Evolutionary conservation across 2,797 vertebrate species (phyloP), one percentile per base, ranked within the genome.

Genomic region (Hydrocynus forskahlii): DNA sequence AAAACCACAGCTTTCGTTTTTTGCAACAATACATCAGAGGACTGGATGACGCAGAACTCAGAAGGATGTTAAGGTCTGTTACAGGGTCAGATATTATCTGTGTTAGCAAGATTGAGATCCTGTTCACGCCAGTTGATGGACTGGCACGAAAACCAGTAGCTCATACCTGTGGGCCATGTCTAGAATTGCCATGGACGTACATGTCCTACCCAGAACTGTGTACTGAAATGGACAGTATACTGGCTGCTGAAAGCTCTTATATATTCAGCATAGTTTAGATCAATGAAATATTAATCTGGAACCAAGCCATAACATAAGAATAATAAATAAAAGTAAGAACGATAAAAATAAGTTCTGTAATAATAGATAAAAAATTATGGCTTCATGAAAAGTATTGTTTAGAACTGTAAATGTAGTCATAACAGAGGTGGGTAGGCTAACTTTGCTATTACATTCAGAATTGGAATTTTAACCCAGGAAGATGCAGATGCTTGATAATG

Each of bases 111-210:
- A 12, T 85, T 75, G 75, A 84, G 62, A 29, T 87, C 54, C 1
- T 84, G 23, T 86, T 87, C 54, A 88, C 78, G 29, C 13, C 83
- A 29, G 0, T 77, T 63, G 87, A 86, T 0, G 74, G 83, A 63
- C 59, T 81, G 8, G 64, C 66, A 45, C 17, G 67, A 50, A 45
- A 40, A 9, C 79, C 85, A 14, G 10, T 86, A 73, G 79, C 81
- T 14, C 81, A 85, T 64, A 86, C 86, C 23, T 85, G 83, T 82
- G 81, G 80, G 10, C 83, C 81, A 50, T 50, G 14, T 68, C n/a
- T 86, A 69, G 80, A 89, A 62, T 82, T 88, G 59, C 87, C 84
- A 68, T 81, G 55, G 54, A 84, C 81, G 38, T 87, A 85, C 40
- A 78, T 54, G 45, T 67, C 43, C 45, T 86, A 81, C 17, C 81